Evolutionary conservation across 53 echinoderm and acorn worm species (phyloP), one percentile per base, ranked within the genome.

Genomic region (Paelopatides confundens): DNA sequence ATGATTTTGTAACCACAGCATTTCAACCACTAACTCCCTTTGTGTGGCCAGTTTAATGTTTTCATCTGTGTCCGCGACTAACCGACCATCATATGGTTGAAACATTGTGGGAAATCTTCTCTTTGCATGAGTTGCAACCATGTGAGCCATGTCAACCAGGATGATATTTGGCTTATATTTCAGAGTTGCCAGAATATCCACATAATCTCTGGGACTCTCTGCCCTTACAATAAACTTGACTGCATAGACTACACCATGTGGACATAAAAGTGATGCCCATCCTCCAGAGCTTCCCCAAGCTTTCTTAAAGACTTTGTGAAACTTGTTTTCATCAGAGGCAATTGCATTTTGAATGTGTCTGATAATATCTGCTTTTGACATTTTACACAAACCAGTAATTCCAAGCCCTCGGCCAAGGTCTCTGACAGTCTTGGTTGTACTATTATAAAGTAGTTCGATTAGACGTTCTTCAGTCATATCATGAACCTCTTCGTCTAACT

Each of bases 251-350:
- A 82, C 31, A 3, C 82, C 82, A 35, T 82, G 82, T 18, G 31
- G 83, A 39, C 83, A 82, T 5, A 63, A 5, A 33, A 63, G 14
- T n/a, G 83, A 82, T 21, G 53, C 30, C 63, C 83, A 82, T 8
- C 83, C 82, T 46, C 82, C 54, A 27, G 82, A 82, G 32, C 62
- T 82, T 24, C 82, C 58, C 85, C 85, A 85, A 23, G 66, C 66
- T 85, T 85, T 64, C 85, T 65, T 40, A 63, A 82, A 82, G 6
- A 63, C 83, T 63, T 82, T 82, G 32, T 63, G 62, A 31, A 82
- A 82, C 32, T 85, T 85, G 64, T 33, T 33, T 12, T 65, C 64
- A 18, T 85, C 85, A n/a, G 28, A 28, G 4, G 85, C 33, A 23
- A 85, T 65, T 26, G 52, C 85, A 35, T 30, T 39, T 28, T 31